Conservation (phyloP, 2,113 vertebrate genomes). For the Eretmochelys imbricata region DNA sequence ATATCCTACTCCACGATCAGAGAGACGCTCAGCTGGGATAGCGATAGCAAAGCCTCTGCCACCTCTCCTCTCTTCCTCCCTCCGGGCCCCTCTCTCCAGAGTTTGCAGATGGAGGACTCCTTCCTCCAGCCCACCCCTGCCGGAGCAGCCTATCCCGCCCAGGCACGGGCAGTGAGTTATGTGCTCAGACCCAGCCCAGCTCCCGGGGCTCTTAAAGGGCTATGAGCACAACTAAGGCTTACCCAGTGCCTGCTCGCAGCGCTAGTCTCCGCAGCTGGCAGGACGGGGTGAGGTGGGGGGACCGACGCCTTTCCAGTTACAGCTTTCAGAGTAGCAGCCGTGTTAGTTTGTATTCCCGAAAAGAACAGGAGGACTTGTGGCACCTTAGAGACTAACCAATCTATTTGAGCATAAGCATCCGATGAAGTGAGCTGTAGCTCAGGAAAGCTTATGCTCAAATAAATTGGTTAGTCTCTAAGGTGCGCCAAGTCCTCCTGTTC, state of each 20-base stretch:
- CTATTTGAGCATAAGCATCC: no score
- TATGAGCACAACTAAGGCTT: background rate
- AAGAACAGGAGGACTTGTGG: no score
- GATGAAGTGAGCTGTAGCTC: no score
- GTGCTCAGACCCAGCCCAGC: background rate
- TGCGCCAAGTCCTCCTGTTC: no score
- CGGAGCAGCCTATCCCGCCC: constrained; percentile 35
- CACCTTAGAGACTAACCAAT: no score
- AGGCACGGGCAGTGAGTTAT: constrained; percentile 5
- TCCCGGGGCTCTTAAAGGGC: constrained; percentile 51
- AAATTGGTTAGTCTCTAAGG: no score
- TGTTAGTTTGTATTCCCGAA: no score
- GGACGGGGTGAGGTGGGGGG: background rate
- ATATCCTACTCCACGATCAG: constrained; percentile 21
- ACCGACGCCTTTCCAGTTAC: background rate
- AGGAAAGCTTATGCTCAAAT: no score
- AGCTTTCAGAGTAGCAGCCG: no score
- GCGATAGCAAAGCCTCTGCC: constrained; percentile 2
- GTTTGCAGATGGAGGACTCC: constrained; percentile 47
- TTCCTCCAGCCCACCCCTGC: background rate
- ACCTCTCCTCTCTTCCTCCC: background rate
- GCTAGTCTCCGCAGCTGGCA: background rate
- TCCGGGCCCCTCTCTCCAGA: background rate
- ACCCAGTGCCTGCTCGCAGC: background rate
- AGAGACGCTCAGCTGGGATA: background rate